Conservation (phyloP, 2,113 vertebrate species). For the Ornithorhynchus anatinus region DNA sequence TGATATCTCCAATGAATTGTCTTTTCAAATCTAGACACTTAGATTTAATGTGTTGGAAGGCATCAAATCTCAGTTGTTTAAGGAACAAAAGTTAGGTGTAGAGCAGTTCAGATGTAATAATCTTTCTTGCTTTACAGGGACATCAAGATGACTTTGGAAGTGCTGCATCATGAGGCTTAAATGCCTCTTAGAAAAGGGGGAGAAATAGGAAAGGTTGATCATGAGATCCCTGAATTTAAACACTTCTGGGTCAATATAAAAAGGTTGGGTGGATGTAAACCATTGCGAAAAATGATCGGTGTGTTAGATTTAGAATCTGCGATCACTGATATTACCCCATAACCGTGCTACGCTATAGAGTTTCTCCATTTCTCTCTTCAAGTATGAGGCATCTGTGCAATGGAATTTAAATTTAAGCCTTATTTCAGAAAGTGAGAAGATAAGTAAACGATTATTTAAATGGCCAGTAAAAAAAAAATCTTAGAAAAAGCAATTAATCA, state of each 20-base stretch:
- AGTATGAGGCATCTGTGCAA: background rate
- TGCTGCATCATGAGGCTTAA: background rate
- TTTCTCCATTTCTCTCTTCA: background rate
- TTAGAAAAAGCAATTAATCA: no score
- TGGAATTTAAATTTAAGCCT: background rate
- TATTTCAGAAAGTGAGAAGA: background rate
- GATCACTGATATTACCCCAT: background rate
- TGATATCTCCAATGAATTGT: no score
- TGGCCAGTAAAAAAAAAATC: no score
- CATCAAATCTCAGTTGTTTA: no score
- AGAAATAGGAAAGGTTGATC: background rate
- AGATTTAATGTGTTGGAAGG: no score
- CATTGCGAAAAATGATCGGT: background rate
- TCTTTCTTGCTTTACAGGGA: slow-evolving; percentile 11
- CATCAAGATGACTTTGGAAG: background rate
- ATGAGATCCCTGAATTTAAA: background rate
- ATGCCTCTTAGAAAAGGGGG: background rate
- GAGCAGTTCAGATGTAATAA: no score
- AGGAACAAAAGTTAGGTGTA: no score
- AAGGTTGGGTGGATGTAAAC: background rate
- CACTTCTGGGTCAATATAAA: background rate
- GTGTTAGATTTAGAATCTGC: background rate
- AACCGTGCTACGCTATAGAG: background rate
- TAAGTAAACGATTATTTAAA: background rate
- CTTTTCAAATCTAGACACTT: no score